A percentile compares a stretch with the other conserved stretches of the same genome.
Evolutionary conservation across 64 coral and sea anemone species (phyloP).

Genomic region (Anthopleura sola): DNA sequence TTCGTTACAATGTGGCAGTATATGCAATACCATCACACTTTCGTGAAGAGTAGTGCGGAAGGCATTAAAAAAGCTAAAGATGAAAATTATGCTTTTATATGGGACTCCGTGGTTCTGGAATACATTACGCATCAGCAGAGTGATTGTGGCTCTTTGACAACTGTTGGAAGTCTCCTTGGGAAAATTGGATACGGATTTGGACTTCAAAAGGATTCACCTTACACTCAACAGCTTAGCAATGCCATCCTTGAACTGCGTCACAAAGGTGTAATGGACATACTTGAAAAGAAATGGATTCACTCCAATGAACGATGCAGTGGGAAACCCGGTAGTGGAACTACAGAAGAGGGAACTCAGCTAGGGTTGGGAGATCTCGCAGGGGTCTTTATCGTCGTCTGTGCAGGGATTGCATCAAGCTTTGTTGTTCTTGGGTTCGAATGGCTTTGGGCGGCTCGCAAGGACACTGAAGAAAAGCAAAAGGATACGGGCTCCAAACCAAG

Average conservation of each 20-base stretch:
- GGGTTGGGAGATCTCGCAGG: constrained; percentile 52
- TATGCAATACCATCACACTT: constrained; percentile 71
- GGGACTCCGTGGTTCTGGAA: constrained; percentile 76
- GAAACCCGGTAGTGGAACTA: not conserved
- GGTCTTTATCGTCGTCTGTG: constrained; percentile 60
- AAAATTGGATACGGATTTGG: constrained; percentile 80
- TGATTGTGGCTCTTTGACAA: constrained; percentile 67
- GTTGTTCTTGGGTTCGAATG: constrained; percentile 64
- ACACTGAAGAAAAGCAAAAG: constrained; percentile 26
- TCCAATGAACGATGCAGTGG: constrained; percentile 31
- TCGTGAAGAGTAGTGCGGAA: constrained; percentile 32
- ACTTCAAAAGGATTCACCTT: constrained; percentile 64
- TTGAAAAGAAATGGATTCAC: constrained; percentile 75
- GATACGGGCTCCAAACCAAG: not conserved
- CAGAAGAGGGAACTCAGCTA: constrained; percentile 20
- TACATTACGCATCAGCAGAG: constrained; percentile 25
- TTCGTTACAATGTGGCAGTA: constrained; percentile 88
- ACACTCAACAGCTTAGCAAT: constrained; percentile 56
- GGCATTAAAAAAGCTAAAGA: constrained; percentile 58
- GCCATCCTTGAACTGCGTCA: constrained; percentile 68
- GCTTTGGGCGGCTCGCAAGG: constrained; percentile 42
- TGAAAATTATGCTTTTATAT: constrained; percentile 66
- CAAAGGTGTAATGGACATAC: constrained; percentile 45
- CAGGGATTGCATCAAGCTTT: constrained; percentile 57
- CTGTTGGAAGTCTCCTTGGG: constrained; percentile 60